Percentiles rank a stretch among this genome's conserved stretches.
Conservation (phyloP, 2,113 vertebrate species). For the Willisornis vidua region DNA sequence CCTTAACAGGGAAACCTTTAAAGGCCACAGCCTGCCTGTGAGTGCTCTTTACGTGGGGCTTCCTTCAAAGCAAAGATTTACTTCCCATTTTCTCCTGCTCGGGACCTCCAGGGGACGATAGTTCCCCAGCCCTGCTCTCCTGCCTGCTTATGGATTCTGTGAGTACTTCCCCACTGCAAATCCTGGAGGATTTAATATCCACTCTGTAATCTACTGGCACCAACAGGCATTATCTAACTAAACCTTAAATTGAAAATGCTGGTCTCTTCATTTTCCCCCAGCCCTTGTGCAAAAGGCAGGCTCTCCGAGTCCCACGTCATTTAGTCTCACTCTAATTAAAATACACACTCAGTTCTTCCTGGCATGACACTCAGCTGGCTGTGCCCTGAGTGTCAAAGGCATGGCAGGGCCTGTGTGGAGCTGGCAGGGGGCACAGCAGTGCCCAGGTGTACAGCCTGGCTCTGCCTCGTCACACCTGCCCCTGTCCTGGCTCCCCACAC, state of each 20-base stretch:
- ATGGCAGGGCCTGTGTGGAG: neutral
- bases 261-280: slow-evolving; percentile 56
- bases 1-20: neutral
- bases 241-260: slow-evolving; percentile 80
- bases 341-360: neutral
- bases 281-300: neutral
- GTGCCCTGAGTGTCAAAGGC: neutral
- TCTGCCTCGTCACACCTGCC: neutral
- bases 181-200: slow-evolving; percentile 81
- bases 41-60: neutral
- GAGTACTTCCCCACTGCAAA: slow-evolving; percentile 62
- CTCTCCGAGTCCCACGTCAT: neutral
- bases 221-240: slow-evolving; percentile 80
- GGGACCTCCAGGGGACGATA: slow-evolving; percentile 32
- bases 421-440: neutral
- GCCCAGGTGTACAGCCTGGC: neutral
- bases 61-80: neutral
- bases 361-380: neutral
- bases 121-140: neutral
- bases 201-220: slow-evolving; percentile 81
- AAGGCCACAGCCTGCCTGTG: neutral
- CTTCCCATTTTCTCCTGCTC: neutral
- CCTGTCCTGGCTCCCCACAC: accelerated
- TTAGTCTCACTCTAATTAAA: slow-evolving; percentile 73
- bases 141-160: slow-evolving; percentile 68